Conservation (phyloP, 2,797 vertebrate species). For the Eremophila alpestris region DNA sequence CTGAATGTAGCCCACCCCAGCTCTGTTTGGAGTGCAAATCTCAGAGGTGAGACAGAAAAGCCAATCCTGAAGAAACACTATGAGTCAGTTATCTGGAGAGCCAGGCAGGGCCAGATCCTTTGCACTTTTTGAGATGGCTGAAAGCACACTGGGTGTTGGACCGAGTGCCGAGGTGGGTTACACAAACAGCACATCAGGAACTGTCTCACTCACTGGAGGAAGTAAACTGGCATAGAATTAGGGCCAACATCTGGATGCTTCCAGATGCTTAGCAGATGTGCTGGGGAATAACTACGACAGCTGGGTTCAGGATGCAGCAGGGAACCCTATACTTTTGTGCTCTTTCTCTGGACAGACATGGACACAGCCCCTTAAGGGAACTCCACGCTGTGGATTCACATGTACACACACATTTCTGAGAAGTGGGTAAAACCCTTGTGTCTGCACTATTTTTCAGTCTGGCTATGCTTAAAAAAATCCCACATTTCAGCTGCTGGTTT, state of each 20-base stretch:
- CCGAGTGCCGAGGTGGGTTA: accelerated
- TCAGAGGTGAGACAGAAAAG: background rate
- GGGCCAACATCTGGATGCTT: background rate
- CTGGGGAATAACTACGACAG: background rate
- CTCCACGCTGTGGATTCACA: accelerated
- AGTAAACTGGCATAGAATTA: background rate
- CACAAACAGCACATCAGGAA: background rate
- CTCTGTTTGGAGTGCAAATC: background rate
- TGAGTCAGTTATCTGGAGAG: background rate
- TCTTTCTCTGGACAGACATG: background rate
- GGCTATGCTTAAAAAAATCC: background rate
- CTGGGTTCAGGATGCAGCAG: background rate
- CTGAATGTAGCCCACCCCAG: accelerated
- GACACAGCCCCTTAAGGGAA: background rate
- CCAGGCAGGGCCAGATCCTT: background rate
- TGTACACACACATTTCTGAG: background rate
- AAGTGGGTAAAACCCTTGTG: background rate
- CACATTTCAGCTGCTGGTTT: background rate
- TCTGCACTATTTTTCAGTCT: background rate
- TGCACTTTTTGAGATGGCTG: background rate
- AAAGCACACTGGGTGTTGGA: background rate
- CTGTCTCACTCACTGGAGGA: background rate
- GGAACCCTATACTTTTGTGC: accelerated
- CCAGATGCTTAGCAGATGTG: background rate
- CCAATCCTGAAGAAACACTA: accelerated